Conservation (phyloP, 2,888 invertebrate genomes). For the Mylabris sibirica region DNA sequence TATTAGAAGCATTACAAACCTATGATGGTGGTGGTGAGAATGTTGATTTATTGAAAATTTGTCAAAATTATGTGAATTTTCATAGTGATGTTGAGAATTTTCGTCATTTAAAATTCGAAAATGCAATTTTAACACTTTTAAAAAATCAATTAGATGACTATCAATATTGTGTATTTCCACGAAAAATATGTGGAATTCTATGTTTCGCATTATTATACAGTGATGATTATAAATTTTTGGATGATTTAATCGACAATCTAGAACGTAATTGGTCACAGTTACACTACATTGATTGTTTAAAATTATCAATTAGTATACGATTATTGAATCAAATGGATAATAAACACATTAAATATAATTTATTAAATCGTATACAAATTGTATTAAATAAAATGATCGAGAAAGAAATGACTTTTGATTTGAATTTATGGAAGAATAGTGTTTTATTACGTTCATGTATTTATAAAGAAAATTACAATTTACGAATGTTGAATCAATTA, state of each 20-base stretch:
- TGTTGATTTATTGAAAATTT: conserved; percentile 57
- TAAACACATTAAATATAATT: conserved; percentile 23
- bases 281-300: conserved; percentile 57
- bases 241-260: conserved; percentile 57
- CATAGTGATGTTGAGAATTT: conserved; percentile 64
- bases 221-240: conserved; percentile 52
- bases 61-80: conserved; percentile 65
- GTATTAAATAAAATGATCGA: conserved; percentile 32
- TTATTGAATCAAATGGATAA: conserved; percentile 15
- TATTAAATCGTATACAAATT: conserved; percentile 31
- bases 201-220: conserved; percentile 63
- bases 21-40: conserved; percentile 39
- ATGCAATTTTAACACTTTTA: conserved; percentile 56
- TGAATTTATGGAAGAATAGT: conserved; percentile 34
- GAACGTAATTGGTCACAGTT: conserved; percentile 60
- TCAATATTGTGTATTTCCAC: conserved; percentile 56
- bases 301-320: conserved; percentile 60
- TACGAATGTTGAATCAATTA: conserved; percentile 53
- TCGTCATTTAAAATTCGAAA: conserved; percentile 63
- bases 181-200: conserved; percentile 58
- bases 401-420: conserved; percentile 38
- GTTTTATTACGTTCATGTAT: conserved; percentile 48
- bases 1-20: conserved; percentile 54
- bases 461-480: conserved; percentile 55
- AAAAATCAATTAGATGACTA: conserved; percentile 56